These are phyloP conservation scores for Amaurobius ferox DNA, from an alignment of 2,888 invertebrate species.

Conservation along the genomic window DNA sequence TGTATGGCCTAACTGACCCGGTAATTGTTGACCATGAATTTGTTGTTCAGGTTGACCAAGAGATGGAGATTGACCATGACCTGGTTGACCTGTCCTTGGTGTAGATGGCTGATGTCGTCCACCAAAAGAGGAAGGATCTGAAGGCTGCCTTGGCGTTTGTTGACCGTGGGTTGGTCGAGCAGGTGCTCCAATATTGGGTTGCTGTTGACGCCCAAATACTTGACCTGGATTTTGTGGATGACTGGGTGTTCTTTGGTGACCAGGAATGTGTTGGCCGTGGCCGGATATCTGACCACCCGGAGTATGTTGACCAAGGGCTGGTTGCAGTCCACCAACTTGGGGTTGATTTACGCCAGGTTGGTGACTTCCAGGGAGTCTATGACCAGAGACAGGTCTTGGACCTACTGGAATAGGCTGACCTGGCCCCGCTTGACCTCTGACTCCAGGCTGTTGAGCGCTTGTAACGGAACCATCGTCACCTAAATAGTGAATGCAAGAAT, in stretches of 20 bases:
- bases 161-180: neutral
- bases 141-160: neutral
- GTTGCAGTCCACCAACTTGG: constrained; percentile 23
- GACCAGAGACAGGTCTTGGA: neutral
- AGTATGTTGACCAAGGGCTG: neutral
- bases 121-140: neutral
- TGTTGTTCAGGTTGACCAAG: neutral
- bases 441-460: neutral
- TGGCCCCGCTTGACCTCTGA: neutral
- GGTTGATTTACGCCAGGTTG: constrained; percentile 16
- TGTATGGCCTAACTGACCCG: neutral
- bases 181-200: neutral
- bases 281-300: neutral
- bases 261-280: neutral
- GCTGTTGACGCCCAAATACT: neutral
- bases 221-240: neutral
- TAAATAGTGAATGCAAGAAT: no score
- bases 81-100: neutral
- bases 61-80: neutral
- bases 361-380: neutral
- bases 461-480: neutral
- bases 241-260: neutral
- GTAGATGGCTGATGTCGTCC: constrained; percentile 5
- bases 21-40: neutral
- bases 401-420: neutral